Evolutionary conservation across 1,140 invertebrate species (phyloP).

Genomic region (Saccostrea cuccullata): DNA sequence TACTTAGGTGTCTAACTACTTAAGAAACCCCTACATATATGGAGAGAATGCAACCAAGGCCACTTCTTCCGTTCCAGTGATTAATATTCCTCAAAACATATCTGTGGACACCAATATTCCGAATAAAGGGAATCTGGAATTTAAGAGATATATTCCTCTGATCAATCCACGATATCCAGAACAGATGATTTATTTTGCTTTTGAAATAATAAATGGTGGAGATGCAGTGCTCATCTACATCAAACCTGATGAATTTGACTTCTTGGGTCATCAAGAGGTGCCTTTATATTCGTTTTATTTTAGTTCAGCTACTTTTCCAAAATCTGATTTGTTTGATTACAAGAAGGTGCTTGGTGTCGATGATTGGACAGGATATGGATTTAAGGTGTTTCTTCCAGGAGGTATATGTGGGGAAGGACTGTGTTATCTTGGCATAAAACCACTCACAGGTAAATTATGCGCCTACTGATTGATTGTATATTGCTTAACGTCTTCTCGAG

Average conservation of each 20-base stretch:
- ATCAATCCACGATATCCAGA: constrained; percentile 2
- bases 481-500: too few relatives aligned
- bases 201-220: constrained; percentile 7
- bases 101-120: too few relatives aligned
- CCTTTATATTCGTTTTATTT: too few relatives aligned
- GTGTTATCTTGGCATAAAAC: not conserved
- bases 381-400: not conserved
- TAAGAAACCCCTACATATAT: not conserved
- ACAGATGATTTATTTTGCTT: constrained; percentile 20
- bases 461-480: too few relatives aligned
- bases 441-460: not conserved
- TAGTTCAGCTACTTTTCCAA: too few relatives aligned
- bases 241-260: not conserved
- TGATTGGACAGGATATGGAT: constrained; percentile 26
- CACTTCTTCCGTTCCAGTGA: not conserved
- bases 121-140: not conserved
- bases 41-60: not conserved
- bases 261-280: too few relatives aligned
- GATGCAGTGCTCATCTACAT: not conserved
- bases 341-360: not conserved
- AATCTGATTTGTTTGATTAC: not conserved
- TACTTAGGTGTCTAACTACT: not conserved
- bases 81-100: too few relatives aligned
- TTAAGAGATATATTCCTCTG: constrained; percentile 7
- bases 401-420: constrained; percentile 14